Base-by-base conservation (phyloP, 1,140 invertebrate genomes). In the Apis dorsata region DNA sequence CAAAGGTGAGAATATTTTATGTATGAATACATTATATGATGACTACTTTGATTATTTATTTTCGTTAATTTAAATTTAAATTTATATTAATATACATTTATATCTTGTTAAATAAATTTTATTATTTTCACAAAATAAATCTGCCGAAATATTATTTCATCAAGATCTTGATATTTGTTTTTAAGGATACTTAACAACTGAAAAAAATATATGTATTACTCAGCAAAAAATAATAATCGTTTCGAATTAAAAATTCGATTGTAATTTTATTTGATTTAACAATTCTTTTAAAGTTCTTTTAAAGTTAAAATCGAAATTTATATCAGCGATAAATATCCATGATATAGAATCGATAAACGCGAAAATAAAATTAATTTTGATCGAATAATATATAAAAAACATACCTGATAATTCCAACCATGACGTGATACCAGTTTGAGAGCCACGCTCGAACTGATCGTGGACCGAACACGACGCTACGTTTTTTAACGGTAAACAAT, bases 381-480 rank as follows among this genome's bases (percentile, higher is more conserved):
- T 8, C 12, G 15, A 28, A 9, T 19, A 24, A 65, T 76, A 65
- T 34, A 8, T 15, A 13, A 21, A 62, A n/a, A 70, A 86, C 90
- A 59, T 84, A 91, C 91, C 90, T 92, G 71, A 87, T 65, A 66
- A 87, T 88, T 83, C 92, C 90, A 85, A 93, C 92, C 92, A 93
- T 93, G 87, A 62, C 82, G 88, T 76, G 28, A 69, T 75, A 44
- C 62, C 66, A 69, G 85, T 72, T 77, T 85, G 89, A 88, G 84
- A 70, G 84, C 88, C 79, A 73, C 85, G 70, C 88, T 84, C 86
- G 85, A 59, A 92, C 91, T 92, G 90, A 86, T 75, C 82, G 79
- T 53, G 49, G 60, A 78, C 74, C 80, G 81, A 83, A 88, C 81
- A 83, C 84, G 76, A 28, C 73, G 21, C 65, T 81, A 86, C 81